Base-by-base conservation (phyloP, 2,888 invertebrate genomes). In the Dorcus hopei region DNA sequence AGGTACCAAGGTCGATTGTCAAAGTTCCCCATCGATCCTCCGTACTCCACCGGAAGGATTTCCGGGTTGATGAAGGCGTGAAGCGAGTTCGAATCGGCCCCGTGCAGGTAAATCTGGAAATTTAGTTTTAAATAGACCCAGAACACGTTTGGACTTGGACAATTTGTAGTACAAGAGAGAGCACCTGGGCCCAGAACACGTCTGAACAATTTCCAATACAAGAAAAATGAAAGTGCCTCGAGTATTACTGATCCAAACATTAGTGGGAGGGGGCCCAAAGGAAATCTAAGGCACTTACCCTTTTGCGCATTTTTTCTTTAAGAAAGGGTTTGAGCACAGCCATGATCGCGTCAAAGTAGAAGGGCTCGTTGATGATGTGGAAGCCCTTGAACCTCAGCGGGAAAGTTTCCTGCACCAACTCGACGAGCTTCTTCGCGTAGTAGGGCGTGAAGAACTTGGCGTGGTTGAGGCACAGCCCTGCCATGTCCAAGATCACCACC, bases 311-410 rank as follows among this genome's bases (percentile, higher is more conserved):
- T 76, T 93, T 93, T 68, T 91, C 90, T 67, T 85, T 84, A 65
- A 92, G 84, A 73, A 93, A 89, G 6, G 91, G 92, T 78, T 91
- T 92, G 79, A 93, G 89, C 77, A 93, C 86, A 60, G 86, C 81
- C 90, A 77, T 76, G 11, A 78, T 70, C 9, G 78, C 78, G 53
- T 78, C 78, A 54, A 81, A 80, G 66, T 80, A 80, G 63, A 79
- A 80, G 6, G 81, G 80, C 65, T 81, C 80, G 61, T 80, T 80
- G 33, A 81, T 73, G 23, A 81, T 72, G 58, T 81, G 80, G 65
- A 81, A 77, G 52, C 79, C 80, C 70, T 80, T 81, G 64, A 81
- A 78, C 47, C 81, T 70, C 63, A 80, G 68, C 3, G 81, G 81
- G 62, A 81, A 79, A 38, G 80, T 80, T 66, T 81, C 81, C 70